Conservation (phyloP, 2,113 vertebrate genomes). For the Vombatus ursinus region DNA sequence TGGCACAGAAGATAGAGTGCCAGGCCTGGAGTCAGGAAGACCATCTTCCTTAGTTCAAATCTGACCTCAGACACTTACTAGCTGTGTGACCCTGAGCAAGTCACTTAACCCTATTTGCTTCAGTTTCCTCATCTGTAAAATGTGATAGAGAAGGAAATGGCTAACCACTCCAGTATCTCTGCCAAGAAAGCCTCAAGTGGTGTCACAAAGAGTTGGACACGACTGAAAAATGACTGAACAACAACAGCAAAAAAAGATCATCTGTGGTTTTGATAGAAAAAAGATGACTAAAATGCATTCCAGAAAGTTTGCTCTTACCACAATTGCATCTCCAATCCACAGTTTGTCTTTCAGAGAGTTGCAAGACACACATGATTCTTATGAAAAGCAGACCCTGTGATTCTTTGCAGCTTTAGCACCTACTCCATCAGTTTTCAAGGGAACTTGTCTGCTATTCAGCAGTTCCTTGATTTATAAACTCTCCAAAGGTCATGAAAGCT, state of each 20-base stretch:
- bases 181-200: neutral
- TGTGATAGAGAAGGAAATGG: neutral
- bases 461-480: neutral
- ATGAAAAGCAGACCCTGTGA: neutral
- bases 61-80: neutral
- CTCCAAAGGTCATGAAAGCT: neutral
- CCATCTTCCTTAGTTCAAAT: neutral
- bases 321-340: neutral
- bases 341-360: neutral
- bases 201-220: neutral
- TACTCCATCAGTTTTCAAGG: neutral
- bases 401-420: neutral
- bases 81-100: neutral
- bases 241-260: neutral
- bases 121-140: neutral
- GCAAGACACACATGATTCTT: neutral
- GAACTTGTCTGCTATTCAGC: neutral
- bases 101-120: neutral
- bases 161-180: neutral
- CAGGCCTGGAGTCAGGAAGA: neutral
- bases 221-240: neutral
- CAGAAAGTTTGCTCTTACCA: neutral
- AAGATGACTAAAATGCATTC: neutral
- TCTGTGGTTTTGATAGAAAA: neutral
- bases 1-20: neutral